Base-by-base conservation (phyloP, 2,113 vertebrate species). In the Ahaetulla prasina region DNA sequence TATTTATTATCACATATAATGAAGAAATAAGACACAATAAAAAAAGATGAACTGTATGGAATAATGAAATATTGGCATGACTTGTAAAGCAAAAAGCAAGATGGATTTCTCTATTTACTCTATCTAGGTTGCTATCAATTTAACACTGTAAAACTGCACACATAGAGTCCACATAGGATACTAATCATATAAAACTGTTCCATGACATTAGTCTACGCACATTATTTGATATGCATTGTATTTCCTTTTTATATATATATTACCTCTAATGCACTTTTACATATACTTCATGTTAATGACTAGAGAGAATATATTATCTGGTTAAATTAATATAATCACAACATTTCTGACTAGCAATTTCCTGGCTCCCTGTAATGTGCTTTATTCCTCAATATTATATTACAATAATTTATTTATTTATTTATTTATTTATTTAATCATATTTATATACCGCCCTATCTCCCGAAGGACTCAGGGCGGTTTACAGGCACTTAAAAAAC, bases 361-460 rank as follows among this genome's bases (percentile, higher is more conserved):
- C 88, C 92, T 89, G 87, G 85, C 35, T 39, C 22, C 10, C 60
- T 20, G 11, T 7, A 27, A 43, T 27, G 35, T 68, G 54, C 60
- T 18, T 94, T 49, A 60, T 23, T 89, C 94, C 88, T 92, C 68
- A 88, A 4, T 12, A 92, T 93, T 94, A 96, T 92, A 68, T 92
- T 60, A 92, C 18, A n/a, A n/a, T n/a, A n/a, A n/a, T n/a, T n/a
- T n/a, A n/a, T n/a, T n/a, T n/a, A n/a, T n/a, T n/a, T n/a, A n/a
- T n/a, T n/a, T n/a, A n/a, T n/a, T n/a, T n/a, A n/a, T n/a, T n/a
- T n/a, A n/a, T n/a, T n/a, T n/a, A n/a, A n/a, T n/a, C n/a, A n/a
- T n/a, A n/a, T n/a, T n/a, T n/a, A n/a, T n/a, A n/a, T n/a, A n/a
- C n/a, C n/a, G n/a, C n/a, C n/a, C n/a, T n/a, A n/a, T n/a, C n/a